Base-by-base conservation (phyloP, 2,888 invertebrate genomes). In the Phasia obesa region DNA sequence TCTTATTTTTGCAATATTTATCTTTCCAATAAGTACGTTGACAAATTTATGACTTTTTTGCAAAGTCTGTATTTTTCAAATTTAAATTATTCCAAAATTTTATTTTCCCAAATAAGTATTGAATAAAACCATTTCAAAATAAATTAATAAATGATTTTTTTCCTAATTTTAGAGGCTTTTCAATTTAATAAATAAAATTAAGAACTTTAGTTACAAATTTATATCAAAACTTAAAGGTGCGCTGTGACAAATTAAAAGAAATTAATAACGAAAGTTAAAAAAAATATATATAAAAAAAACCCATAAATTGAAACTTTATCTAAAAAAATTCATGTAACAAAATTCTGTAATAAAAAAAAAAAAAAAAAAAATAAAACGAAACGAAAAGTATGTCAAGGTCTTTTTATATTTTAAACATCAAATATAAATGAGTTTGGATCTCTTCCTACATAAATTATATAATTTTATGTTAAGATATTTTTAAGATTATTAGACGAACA, bases 221-320 rank as follows among this genome's bases (percentile, higher is more conserved):
- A 78, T 77, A 82, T 83, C 82, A 80, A 86, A 85, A 75, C 85
- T 81, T 85, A 79, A 75, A 84, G 85, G 87, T 85, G 76, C 64
- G n/a, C 84, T 17, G 0, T n/a, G 17, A 71, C 31, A 21, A 55
- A 55, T 53, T 9, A 77, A 69, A 17, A 17, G 23, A n/a, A 57
- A 38, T 44, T 11, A 62, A 59, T 11, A 35, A 35, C 11, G n/a
- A 4, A 53, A 42, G n/a, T 60, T 49, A 11, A 15, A 44, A 19
- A 19, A 27, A 9, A 25, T n/a, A n/a, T n/a, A 49, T 6, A 57
- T 44, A 55, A 67, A 67, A 13, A 11, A 6, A 59, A 35, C 2
- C 4, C 9, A 11, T 17, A 35, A 35, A 13, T 2, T 13, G 15
- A 21, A 55, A 38, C 5, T 35, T 7, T 19, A 1, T 59, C 21